phyloP scores from a whole-genome alignment of 2,113 vertebrate species.

The Mus pahari region DNA sequence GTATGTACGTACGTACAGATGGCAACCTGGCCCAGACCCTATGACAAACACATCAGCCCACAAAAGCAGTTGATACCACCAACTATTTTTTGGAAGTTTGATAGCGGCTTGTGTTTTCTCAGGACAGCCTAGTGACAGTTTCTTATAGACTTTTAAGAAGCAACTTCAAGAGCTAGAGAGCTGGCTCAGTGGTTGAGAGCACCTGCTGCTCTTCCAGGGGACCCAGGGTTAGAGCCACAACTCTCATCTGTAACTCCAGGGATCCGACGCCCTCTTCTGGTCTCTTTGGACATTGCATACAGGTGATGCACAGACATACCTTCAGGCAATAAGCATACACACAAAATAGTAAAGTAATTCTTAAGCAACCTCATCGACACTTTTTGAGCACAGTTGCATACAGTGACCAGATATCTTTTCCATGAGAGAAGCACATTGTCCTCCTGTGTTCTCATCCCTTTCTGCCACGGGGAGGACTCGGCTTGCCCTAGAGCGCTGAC shows the following conservation, averaged over 20 bases:
- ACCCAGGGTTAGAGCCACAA: not conserved
- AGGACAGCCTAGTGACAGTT: not conserved
- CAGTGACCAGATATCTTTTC: not conserved
- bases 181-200: not conserved
- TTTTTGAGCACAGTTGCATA: not conserved
- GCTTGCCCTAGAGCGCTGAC: fast-evolving
- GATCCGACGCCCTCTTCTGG: not conserved
- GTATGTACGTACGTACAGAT: not conserved
- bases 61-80: fast-evolving
- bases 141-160: not conserved
- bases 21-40: not conserved
- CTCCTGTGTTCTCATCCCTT: fast-evolving
- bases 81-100: not conserved
- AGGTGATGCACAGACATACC: not conserved
- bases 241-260: not conserved
- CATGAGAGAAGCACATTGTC: fast-evolving
- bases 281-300: not conserved
- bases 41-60: fast-evolving
- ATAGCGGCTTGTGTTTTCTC: not conserved
- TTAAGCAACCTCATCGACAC: not conserved
- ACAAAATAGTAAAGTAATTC: not conserved
- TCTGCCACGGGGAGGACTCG: fast-evolving
- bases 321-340: not conserved
- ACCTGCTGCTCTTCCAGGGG: not conserved
- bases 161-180: not conserved